Percentiles rank a stretch among this genome's conserved stretches.
phyloP scores from a whole-genome alignment of 2,113 vertebrate genomes.

The Orientallactaga bullata region DNA sequence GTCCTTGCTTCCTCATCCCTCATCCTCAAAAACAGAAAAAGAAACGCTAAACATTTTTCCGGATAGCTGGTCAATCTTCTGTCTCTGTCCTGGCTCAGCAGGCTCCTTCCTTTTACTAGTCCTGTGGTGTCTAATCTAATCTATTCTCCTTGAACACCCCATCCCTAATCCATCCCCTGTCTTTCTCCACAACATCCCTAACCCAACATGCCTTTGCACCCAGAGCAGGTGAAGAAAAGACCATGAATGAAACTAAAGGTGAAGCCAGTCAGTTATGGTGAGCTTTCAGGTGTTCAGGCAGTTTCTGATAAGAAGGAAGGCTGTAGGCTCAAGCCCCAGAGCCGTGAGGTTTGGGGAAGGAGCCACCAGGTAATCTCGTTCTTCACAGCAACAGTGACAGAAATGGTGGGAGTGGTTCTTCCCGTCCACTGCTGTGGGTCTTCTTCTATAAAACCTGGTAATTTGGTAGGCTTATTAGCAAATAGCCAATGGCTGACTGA shows the following conservation, averaged over 20 bases:
- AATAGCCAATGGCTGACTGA: constrained; percentile 89
- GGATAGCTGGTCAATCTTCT: background rate
- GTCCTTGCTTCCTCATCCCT: background rate
- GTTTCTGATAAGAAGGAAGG: background rate
- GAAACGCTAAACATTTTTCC: background rate
- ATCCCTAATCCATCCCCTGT: background rate
- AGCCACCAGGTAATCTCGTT: constrained; percentile 33
- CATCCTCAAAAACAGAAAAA: background rate
- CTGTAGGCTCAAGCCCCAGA: background rate
- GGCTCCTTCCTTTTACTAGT: background rate
- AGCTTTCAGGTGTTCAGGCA: constrained; percentile 68
- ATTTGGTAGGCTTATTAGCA: constrained; percentile 74
- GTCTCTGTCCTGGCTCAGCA: background rate
- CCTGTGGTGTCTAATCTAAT: background rate
- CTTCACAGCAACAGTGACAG: background rate
- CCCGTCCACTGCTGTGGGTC: background rate
- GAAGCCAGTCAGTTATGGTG: background rate
- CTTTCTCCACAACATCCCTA: background rate
- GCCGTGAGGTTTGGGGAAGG: background rate
- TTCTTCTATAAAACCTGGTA: constrained; percentile 38
- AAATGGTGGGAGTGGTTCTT: background rate
- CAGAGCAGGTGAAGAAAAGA: background rate
- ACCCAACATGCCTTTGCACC: constrained; percentile 41
- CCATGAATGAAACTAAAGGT: constrained; percentile 14
- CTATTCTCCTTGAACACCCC: background rate